These are phyloP conservation scores for Pseudorhombus dupliciocellatus DNA, from an alignment of 2,113 vertebrate species.

Conservation along the genomic window DNA sequence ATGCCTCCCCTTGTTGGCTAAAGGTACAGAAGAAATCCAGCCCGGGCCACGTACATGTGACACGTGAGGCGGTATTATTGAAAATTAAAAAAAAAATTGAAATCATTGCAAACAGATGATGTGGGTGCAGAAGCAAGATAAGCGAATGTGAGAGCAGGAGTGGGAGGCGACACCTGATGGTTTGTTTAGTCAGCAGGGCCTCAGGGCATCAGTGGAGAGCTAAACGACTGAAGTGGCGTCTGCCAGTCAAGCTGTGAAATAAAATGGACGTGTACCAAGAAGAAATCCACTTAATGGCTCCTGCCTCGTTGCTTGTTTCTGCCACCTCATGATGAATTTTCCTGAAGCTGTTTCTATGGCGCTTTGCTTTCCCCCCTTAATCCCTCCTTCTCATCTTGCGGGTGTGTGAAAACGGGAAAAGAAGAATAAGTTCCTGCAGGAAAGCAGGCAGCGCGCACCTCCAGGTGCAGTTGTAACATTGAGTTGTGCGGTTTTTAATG, in stretches of 20 bases:
- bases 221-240: conserved; percentile 48
- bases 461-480: conserved; percentile 58
- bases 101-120: conserved; percentile 16
- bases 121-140: conserved; percentile 37
- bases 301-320: conserved; percentile 18
- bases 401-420: conserved; percentile 16
- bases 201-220: conserved; percentile 29
- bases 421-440: conserved; percentile 23
- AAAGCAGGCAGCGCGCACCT: conserved; percentile 10
- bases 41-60: conserved; percentile 16
- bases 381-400: conserved; percentile 24
- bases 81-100: not conserved
- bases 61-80: not conserved
- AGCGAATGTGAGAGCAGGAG: conserved; percentile 25
- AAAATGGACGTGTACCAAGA: conserved; percentile 17
- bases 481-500: conserved; percentile 72
- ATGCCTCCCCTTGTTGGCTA: not conserved
- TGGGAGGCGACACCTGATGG: conserved; percentile 27
- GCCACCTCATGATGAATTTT: conserved; percentile 48
- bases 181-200: conserved; percentile 56
- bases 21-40: no score
- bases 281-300: conserved; percentile 23
- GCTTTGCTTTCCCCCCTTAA: conserved; percentile 25
- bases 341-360: conserved; percentile 39
- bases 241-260: conserved; percentile 24